Evolutionary conservation across 2,797 vertebrate genomes (phyloP).

Genomic region (Martes flavigula): DNA sequence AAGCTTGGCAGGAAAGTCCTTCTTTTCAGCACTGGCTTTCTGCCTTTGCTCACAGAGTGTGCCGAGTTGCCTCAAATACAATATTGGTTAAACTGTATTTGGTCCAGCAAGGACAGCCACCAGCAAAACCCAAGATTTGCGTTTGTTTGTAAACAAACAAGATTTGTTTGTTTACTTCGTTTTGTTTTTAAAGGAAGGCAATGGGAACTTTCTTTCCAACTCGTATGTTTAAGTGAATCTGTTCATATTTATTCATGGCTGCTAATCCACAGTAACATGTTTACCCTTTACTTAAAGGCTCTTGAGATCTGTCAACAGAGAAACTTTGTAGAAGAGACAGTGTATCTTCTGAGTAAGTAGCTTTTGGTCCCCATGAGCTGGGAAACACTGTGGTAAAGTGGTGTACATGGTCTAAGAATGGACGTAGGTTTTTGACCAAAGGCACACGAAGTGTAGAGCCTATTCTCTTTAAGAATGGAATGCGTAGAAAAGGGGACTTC

Average conservation of each 20-base stretch:
- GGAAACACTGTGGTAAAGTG: not conserved
- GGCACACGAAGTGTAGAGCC: not conserved
- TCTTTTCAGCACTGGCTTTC: not conserved
- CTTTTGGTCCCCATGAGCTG: not conserved
- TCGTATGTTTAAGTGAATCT: conserved; percentile 12
- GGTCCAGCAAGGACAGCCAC: too few species aligned
- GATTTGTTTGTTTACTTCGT: not conserved
- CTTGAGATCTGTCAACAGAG: conserved; percentile 99
- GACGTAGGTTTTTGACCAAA: not conserved
- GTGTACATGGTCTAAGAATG: not conserved
- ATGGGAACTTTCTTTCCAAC: not conserved
- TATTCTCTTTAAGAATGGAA: not conserved
- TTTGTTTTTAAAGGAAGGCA: conserved; percentile 22
- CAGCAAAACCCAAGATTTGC: not conserved
- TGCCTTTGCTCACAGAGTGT: not conserved
- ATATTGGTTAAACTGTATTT: not conserved
- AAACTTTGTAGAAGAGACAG: conserved; percentile 97
- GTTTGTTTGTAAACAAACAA: not conserved
- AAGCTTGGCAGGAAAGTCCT: not conserved
- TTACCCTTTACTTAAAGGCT: conserved; percentile 87
- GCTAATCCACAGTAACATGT: conserved; percentile 38
- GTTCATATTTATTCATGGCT: not conserved
- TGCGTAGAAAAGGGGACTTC: not conserved
- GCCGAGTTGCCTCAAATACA: not conserved
- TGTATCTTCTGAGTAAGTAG: conserved; percentile 97